Base-by-base conservation (phyloP, 1,140 invertebrate species). In the Apis florea region DNA sequence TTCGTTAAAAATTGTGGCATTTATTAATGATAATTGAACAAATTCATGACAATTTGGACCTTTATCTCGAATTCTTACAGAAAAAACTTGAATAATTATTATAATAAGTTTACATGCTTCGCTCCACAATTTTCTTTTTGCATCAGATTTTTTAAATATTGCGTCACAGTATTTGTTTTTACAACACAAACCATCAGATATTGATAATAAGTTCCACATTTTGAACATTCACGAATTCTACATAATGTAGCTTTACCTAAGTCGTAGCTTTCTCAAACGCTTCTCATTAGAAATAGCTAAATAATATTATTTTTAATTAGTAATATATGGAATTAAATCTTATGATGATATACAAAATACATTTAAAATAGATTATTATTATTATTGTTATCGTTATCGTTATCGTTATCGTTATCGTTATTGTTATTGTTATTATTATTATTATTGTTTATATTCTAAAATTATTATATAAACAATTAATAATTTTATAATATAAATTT, bases 171-270 rank as follows among this genome's bases (percentile, higher is more conserved):
- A 92, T 92, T 96, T 96, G 89, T 97, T 97, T 91, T 97, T 97
- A 90, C 97, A 97, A 79, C 95, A 95, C 21, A 95, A 92, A 49
- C 96, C 96, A 87, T 96, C 92, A 8, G 96, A 97, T 3, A 97
- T 97, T n/a, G n/a, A 93, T 97, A 97, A 73, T 95, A 96, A 6
- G 95, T 96, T 0, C 96, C 96, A 94, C 97, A 97, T 90, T 97
- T 97, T 6, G 96, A 95, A 91, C 97, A 97, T 89, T 96, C 97
- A 84, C 96, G 94, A 1, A 97, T 95, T 83, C 97, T 97, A 88
- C 95, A 94, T 84, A 95, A 92, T 74, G 95, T 97, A 82, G 95
- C 95, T 92, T 94, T 96, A 82, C 96, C 96, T 87, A 96, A 93
- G 94, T 95, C 96, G 89, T 76, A 89, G 93, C 86, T 89, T 93